Conservation (phyloP, 2,888 invertebrate species). For the Odontocerum albicorne region DNA sequence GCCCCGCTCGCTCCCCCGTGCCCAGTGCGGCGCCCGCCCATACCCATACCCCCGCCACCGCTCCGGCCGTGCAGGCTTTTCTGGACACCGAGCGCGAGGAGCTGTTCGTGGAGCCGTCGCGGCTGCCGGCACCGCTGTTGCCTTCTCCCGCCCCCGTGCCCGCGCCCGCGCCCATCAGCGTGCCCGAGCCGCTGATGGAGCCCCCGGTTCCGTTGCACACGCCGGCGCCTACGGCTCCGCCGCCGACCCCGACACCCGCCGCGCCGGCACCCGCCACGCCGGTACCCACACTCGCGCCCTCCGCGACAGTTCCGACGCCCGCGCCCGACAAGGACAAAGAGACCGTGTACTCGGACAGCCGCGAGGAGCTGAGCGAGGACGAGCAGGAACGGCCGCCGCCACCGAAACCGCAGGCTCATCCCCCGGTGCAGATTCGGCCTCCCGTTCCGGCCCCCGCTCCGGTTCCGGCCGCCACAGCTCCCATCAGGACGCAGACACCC, state of each 20-base stretch:
- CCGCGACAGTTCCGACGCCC: constrained; percentile 6
- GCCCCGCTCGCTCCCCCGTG: constrained; percentile 39
- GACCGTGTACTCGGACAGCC: constrained; percentile 25
- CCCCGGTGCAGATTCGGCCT: constrained; percentile 32
- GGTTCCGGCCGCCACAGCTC: constrained; percentile 34
- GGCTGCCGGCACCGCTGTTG: constrained; percentile 32
- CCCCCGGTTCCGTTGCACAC: too few species aligned
- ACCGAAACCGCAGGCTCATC: constrained; percentile 31
- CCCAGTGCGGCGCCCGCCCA: constrained; percentile 37
- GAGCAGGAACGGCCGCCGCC: constrained; percentile 27
- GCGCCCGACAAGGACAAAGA: constrained; percentile 20
- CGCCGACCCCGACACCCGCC: constrained; percentile 33
- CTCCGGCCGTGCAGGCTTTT: constrained; percentile 45
- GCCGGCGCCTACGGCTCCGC: constrained; percentile 21
- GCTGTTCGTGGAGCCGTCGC: constrained; percentile 46
- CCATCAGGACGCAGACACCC: constrained; percentile 20
- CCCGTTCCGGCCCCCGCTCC: constrained; percentile 38
- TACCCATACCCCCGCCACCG: constrained; percentile 41
- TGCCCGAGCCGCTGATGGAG: constrained; percentile 45
- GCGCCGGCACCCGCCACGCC: constrained; percentile 11
- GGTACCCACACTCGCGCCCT: background rate
- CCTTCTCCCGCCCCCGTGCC: constrained; percentile 38
- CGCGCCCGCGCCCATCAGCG: constrained; percentile 45
- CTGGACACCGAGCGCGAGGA: constrained; percentile 56
- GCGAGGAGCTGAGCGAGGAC: constrained; percentile 33